Evolutionary conservation across 2,113 vertebrate species (phyloP), one percentile per base, ranked within the genome.

Genomic region (Nannospalax galili): DNA sequence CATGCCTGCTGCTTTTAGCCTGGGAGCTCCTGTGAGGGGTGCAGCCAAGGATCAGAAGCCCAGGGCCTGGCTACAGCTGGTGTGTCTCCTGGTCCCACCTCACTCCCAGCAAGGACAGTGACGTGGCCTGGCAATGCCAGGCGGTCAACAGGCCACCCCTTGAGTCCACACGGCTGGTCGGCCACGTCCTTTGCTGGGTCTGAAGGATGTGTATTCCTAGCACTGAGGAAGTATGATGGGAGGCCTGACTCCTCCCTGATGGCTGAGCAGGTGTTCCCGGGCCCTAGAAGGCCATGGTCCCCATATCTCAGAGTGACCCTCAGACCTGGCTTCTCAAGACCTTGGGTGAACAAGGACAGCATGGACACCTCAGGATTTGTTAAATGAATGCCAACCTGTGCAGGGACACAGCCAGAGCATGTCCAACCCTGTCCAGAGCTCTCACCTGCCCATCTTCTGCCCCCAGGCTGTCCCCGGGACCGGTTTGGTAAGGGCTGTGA

Each of bases 401-500:
- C 1, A 7, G 67, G 42, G 78, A 2, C n/a, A n/a, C n/a, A n/a
- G n/a, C n/a, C n/a, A n/a, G n/a, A n/a, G n/a, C 0, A 0, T 11
- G 37, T 9, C 37, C 14, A 2, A 32, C 72, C 81, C 24, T 2
- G 26, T 62, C 32, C 20, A 14, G 75, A 64, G n/a, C 79, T 32
- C 77, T 3, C 1, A 52, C 20, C 9, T 19, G 20, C 72, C 78
- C 0, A 0, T 42, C 12, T 37, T 0, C 1, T 35, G 32, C 74
- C n/a, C 73, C 4, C 96, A 99, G 99, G 96, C 56, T 99, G 99
- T 37, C 98, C 97, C 70, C 30, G 56, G 37, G 97, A 98, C 35
- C 98, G 88, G n/a, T 99, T 98, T 0, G 99, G 99, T 3, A 1
- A 3, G 1, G 96, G 97, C 95, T 99, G 99, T 64, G 95, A 88